Conservation (phyloP, 2,888 invertebrate species). For the Drosophila austrosaltans region DNA sequence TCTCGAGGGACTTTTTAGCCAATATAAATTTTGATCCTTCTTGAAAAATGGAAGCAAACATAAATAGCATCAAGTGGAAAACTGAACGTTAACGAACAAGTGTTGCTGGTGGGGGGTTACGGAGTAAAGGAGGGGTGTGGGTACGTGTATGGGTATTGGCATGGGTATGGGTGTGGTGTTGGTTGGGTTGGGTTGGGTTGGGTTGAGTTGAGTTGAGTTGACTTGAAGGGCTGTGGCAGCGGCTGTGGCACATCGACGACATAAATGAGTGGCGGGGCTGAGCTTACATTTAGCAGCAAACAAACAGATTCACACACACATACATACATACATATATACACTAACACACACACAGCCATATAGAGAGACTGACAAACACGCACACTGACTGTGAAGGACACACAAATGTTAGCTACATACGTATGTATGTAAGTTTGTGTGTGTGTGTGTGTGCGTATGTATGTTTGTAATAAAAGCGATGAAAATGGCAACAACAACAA, state of each 20-base stretch:
- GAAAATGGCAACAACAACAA: constrained; percentile 76
- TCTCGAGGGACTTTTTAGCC: constrained; percentile 83
- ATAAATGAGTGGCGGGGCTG: constrained; percentile 75
- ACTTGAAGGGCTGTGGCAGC: constrained; percentile 22
- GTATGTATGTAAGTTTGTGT: constrained; percentile 32
- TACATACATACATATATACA: constrained; percentile 21
- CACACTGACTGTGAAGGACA: constrained; percentile 73
- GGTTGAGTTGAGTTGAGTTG: constrained; percentile 6
- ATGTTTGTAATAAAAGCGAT: constrained; percentile 79
- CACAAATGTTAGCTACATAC: constrained; percentile 74
- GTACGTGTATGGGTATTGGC: constrained; percentile 12
- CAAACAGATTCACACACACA: constrained; percentile 65
- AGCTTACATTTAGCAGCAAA: constrained; percentile 76
- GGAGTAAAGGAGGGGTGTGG: neutral
- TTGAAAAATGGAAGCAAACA: constrained; percentile 81
- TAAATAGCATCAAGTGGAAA: constrained; percentile 79
- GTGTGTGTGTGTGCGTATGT: constrained; percentile 53
- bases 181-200: constrained; percentile 13
- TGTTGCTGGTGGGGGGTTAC: constrained; percentile 13
- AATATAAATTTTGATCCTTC: constrained; percentile 82
- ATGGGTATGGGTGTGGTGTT: constrained; percentile 31
- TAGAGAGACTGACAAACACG: constrained; percentile 45
- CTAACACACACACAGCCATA: constrained; percentile 20
- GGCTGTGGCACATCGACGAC: constrained; percentile 67
- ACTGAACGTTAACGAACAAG: constrained; percentile 74